Evolutionary conservation across 23 tunicate species (phyloP), one percentile per base, ranked within the genome.

Genomic region (Halocynthia roretzi): DNA sequence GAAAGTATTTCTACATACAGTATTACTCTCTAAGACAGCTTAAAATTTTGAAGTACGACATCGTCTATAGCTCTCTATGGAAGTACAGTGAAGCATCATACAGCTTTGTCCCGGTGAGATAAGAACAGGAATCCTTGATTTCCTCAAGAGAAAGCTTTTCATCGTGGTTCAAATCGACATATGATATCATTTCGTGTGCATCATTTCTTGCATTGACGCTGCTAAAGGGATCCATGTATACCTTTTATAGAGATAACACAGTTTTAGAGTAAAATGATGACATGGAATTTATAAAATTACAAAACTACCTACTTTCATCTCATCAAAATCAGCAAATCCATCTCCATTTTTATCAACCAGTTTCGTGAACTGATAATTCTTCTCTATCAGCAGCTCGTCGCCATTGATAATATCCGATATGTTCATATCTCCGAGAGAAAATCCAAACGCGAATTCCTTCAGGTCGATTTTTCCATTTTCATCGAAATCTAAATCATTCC

Each of bases 31-130:
- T 31, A 4, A 31, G 44, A 31, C 44, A 31, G 44, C 44, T 31
- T 4, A 31, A 31, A 31, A 31, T 31, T 31, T 31, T 31, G 44
- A 31, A 31, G 44, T 31, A 31, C 4, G 4, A 31, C 44, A 31
- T 31, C 44, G 44, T 31, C 44, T 50, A 74, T 2, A 74, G 62
- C 56, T 74, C 78, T 14, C 56, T 74, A 56, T 74, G 78, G 21
- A 74, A 74, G 56, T 53, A 74, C 8, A 64, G 17, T 5, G 78
- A 74, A 5, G 78, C 78, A 67, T 80, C 73, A 70, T 19, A 80
- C 20, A 80, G 65, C 6, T 80, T 80, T 5, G 75, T 80, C 22
- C 83, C 83, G 5, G 83, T 80, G 15, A 80, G 55, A 54, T 68
- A 80, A 19, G 69, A 75, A 56, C 83, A 68, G 10, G 73, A 60